A percentile compares a stretch with the other conserved stretches of the same genome.
Conservation (phyloP, 2,113 vertebrate species). For the Ptilorrhoa leucosticta region DNA sequence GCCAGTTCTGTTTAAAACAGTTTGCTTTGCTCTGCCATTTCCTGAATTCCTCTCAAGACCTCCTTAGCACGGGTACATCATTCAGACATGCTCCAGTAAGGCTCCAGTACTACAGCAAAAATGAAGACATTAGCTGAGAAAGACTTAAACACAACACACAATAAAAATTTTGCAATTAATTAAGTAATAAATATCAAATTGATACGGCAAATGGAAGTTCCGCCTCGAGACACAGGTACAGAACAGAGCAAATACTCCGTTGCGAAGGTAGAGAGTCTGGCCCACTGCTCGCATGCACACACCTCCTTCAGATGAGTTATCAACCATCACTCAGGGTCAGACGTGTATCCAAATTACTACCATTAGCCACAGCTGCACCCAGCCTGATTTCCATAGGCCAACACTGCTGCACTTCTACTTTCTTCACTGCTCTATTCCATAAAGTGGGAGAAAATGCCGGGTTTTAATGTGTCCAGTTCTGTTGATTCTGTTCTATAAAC, state of each 20-base stretch:
- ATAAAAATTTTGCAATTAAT: not conserved
- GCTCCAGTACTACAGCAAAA: not conserved
- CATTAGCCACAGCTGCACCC: not conserved
- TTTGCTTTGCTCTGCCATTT: not conserved
- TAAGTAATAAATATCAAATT: not conserved
- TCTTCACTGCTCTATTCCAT: not conserved
- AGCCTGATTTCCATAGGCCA: not conserved
- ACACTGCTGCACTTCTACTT: not conserved
- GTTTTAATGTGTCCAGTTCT: not conserved
- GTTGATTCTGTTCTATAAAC: not conserved
- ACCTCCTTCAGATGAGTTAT: not conserved
- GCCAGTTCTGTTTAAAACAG: not conserved
- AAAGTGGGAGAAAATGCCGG: not conserved
- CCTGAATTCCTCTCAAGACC: not conserved
- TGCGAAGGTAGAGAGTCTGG: rapidly evolving
- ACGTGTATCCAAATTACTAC: not conserved
- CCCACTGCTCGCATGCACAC: not conserved
- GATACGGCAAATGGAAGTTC: not conserved
- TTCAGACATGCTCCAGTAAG: not conserved
- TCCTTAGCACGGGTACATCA: not conserved
- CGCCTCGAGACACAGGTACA: not conserved
- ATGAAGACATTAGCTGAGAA: not conserved
- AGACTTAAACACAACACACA: not conserved
- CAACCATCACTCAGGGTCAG: not conserved
- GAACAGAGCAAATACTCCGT: not conserved